Evolutionary conservation across 1,140 invertebrate genomes (phyloP).

Genomic region (Tetramorium simillimum): DNA sequence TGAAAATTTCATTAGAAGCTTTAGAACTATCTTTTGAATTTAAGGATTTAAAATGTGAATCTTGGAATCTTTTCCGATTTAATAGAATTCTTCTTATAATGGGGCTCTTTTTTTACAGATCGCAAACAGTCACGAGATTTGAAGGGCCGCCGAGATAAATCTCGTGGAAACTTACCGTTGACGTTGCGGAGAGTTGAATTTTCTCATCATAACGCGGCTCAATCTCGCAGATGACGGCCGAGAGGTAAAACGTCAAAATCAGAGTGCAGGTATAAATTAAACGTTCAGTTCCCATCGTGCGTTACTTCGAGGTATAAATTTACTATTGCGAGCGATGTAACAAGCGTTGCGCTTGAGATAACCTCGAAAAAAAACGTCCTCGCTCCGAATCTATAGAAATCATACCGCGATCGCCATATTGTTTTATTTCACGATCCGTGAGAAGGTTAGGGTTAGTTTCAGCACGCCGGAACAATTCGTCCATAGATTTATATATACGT

Average conservation of each 20-base stretch:
- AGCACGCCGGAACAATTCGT: too few species aligned
- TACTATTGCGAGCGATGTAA: not conserved
- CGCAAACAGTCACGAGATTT: not conserved
- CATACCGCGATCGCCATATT: slow-evolving; percentile 8
- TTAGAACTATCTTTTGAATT: slow-evolving; percentile 5
- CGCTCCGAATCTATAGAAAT: not conserved
- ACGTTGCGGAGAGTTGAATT: slow-evolving; percentile 57
- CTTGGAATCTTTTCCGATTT: not conserved
- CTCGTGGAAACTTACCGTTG: slow-evolving; percentile 44
- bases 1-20: not conserved
- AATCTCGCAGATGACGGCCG: slow-evolving; percentile 40
- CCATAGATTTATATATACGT: too few species aligned
- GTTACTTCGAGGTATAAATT: not conserved
- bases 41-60: not conserved
- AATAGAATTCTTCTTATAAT: not conserved
- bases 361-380: slow-evolving; percentile 50
- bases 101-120: not conserved
- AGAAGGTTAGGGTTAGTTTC: not conserved
- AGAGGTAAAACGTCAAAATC: not conserved
- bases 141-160: not conserved
- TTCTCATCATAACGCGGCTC: slow-evolving; percentile 60
- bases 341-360: slow-evolving; percentile 28
- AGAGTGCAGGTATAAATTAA: not conserved
- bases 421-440: not conserved
- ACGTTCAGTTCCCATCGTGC: not conserved